Conservation (phyloP, 1,140 invertebrate genomes). For the Pseudomyrmex cubaensis region DNA sequence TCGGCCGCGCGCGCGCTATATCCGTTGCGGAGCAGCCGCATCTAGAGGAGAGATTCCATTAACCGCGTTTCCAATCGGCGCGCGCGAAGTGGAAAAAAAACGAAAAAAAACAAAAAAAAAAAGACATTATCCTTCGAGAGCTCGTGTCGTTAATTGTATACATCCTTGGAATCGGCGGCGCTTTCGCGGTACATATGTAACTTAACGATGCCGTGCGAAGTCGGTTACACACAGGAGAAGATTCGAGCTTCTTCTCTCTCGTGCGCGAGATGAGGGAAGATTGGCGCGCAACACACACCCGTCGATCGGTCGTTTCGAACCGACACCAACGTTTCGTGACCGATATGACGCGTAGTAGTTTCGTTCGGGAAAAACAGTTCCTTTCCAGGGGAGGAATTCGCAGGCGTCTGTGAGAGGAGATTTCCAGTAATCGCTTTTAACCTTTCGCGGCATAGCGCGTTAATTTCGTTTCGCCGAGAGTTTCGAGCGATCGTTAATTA, state of each 20-base stretch:
- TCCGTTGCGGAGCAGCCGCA: too few species aligned
- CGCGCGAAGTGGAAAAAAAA: background rate
- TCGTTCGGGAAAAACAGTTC: conserved; percentile 8
- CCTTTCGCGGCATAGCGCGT: background rate
- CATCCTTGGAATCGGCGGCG: conserved; percentile 33
- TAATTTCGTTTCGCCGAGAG: background rate
- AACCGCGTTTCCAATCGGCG: conserved; percentile 64
- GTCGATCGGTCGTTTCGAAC: background rate
- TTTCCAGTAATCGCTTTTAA: conserved; percentile 22
- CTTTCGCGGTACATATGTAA: conserved; percentile 14
- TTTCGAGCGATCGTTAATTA: conserved; percentile 3
- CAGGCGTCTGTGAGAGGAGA: background rate
- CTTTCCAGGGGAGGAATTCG: background rate
- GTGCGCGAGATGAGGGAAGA: conserved; percentile 34
- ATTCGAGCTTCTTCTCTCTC: conserved; percentile 13
- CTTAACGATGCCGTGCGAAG: conserved; percentile 29
- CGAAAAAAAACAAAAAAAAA: conserved; percentile 20
- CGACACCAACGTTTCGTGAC: conserved; percentile 28
- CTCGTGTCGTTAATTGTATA: conserved; percentile 35
- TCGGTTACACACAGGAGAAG: conserved; percentile 3
- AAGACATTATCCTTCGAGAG: conserved; percentile 23
- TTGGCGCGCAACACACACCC: conserved; percentile 1
- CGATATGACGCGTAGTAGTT: conserved; percentile 9
- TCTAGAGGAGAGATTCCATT: conserved; percentile 53
- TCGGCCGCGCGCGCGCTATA: conserved; percentile 17